Base-by-base conservation (phyloP, 2,113 vertebrate species). In the Chauna torquata region DNA sequence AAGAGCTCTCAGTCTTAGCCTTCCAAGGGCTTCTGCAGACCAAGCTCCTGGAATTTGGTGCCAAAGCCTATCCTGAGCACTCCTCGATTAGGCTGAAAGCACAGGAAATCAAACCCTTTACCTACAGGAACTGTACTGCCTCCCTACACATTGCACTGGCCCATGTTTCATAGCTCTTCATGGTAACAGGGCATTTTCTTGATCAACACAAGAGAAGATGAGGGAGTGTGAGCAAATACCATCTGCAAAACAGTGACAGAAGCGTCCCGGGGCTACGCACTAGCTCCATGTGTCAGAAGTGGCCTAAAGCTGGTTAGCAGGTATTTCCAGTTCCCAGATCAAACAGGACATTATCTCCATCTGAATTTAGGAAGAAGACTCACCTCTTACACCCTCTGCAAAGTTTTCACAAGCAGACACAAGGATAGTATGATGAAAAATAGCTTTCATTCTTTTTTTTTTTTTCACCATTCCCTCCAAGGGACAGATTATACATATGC, bases 331-430 rank as follows among this genome's bases (percentile, higher is more conserved):
- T 18, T 72, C 59, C 34, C 92, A 44, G 49, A 6, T 15, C 8
- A 16, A 65, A 82, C 10, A 8, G 89, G 68, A 92, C 32, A 0
- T 62, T 84, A 69, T 75, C 36, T 88, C 62, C 90, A 14, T 36
- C 50, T 28, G 74, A 66, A 18, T 55, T 76, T n/a, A 74, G 59
- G 58, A 50, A 45, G 86, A 79, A 38, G 61, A 76, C 61, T 94
- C 59, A 2, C 36, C 58, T 86, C 71, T 32, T 9, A 17, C 18
- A 27, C 40, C 28, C 11, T 5, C 78, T 75, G 75, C 82, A 77
- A 50, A 93, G 90, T 82, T 66, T 91, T 94, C 94, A 92, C 84
- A 62, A 96, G 93, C 91, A 91, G 91, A 82, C 91, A 64, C 66
- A 83, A 75, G 81, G 82, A 65, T 18, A 50, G 50, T 25, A 3